Evolutionary conservation across 2,888 invertebrate genomes (phyloP), one percentile per base, ranked within the genome.

Genomic region (Tromatobia lineatoria): DNA sequence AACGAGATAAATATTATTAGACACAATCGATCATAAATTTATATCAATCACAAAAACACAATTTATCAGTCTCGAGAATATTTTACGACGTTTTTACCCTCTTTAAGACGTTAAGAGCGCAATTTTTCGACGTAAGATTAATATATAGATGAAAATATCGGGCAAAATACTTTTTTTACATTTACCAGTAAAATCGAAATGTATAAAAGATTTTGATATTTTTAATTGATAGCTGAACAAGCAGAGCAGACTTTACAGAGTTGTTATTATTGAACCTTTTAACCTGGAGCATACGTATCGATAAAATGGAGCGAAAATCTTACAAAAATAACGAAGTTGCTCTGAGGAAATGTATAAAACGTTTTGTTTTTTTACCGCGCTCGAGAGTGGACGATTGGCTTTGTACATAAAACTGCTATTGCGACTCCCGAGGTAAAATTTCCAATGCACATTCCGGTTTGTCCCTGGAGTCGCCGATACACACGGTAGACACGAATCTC

Each of bases 361-460:
- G 23, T 20, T 29, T n/a, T n/a, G n/a, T 38, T 52, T 76, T 71
- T 71, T 64, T 64, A 64, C 38, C 54, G 64, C 25, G 71, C 52
- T 34, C 34, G 66, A 66, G 34, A 42, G 23, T 29, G 18, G 71
- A 57, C 52, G 45, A 38, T 38, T 50, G 57, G 57, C 34, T 64
- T 20, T 11, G 64, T 76, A 61, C 57, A 67, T 75, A 66, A 38
- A 52, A 52, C 59, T 69, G 69, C 64, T 52, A 67, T 80, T 73
- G 45, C 45, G 59, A 34, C 10, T 15, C 25, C 25, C 61, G 73
- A 61, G 73, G 81, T 80, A 83, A 86, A 86, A 85, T 79, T 83
- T 83, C 77, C 83, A 83, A 85, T 83, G 80, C 82, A 83, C 80
- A 80, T 82, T 83, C 82, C 82, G 75, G 83, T 79, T 85, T 83